A percentile compares a stretch with the other conserved stretches of the same genome.
Conservation (phyloP, 2,888 invertebrate genomes). For the Diaprepes abbreviatus region DNA sequence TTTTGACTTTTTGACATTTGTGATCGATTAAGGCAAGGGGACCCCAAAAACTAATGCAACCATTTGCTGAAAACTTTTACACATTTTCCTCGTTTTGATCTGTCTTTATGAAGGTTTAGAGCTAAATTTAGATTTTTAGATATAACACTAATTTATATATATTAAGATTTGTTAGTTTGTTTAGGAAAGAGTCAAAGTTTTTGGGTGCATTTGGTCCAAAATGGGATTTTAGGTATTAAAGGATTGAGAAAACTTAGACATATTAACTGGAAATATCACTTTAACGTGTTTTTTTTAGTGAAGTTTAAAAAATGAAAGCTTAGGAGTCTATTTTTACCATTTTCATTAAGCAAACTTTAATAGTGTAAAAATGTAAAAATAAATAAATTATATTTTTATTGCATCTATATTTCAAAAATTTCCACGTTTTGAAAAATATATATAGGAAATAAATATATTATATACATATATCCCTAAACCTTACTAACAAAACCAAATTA, state of each 20-base stretch:
- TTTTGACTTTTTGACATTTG: conserved; percentile 59
- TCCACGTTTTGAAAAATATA: no score
- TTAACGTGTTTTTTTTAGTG: conserved; percentile 17
- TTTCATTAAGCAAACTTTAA: no score
- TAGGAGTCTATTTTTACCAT: no score
- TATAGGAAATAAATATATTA: no score
- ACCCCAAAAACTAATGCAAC: conserved; percentile 44
- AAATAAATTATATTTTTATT: no score
- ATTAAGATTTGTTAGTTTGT: conserved; percentile 34
- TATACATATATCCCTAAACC: no score
- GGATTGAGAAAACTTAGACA: conserved; percentile 28
- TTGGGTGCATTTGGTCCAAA: conserved; percentile 31
- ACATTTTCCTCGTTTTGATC: conserved; percentile 39
- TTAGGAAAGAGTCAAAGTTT: conserved; percentile 17
- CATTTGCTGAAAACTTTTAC: conserved; percentile 49
- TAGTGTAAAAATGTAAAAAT: no score
- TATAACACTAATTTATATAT: conserved; percentile 40
- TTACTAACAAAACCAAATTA: no score
- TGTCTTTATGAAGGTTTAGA: conserved; percentile 19
- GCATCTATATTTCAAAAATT: no score
- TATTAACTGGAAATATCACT: not conserved
- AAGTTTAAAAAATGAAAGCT: no score
- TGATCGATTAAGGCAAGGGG: conserved; percentile 57
- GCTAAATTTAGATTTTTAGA: conserved; percentile 38
- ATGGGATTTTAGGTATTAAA: conserved; percentile 30